A percentile compares a stretch with the other conserved stretches of the same genome.
These are phyloP conservation scores for Rhogogaster chlorosoma DNA, from an alignment of 2,888 invertebrate genomes.

Conservation along the genomic window DNA sequence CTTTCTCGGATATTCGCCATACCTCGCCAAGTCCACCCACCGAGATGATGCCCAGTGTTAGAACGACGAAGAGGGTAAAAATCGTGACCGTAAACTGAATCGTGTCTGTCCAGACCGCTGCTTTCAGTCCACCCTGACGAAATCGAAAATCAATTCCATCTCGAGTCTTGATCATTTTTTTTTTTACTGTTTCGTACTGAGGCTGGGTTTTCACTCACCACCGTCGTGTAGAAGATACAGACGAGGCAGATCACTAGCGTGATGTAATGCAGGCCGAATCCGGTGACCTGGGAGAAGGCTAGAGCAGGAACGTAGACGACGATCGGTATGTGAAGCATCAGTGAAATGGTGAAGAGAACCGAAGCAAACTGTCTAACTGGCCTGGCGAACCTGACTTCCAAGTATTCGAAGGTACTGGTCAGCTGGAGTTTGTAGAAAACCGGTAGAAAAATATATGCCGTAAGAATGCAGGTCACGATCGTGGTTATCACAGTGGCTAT, in stretches of 20 bases:
- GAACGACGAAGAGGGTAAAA: conserved; percentile 80
- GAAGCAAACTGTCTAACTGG: conserved; percentile 82
- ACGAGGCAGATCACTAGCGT: conserved; percentile 85
- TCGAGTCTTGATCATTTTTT: neutral
- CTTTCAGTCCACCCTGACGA: conserved; percentile 81
- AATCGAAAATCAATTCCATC: neutral
- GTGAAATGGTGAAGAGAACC: conserved; percentile 81
- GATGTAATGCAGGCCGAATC: conserved; percentile 83
- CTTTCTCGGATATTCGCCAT: conserved; percentile 80
- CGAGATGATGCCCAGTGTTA: conserved; percentile 80
- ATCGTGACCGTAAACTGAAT: conserved; percentile 81
- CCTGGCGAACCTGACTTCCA: conserved; percentile 83
- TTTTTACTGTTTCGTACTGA: neutral
- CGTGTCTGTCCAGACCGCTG: conserved; percentile 84
- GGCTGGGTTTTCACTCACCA: conserved; percentile 78
- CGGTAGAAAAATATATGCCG: conserved; percentile 79
- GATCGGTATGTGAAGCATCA: conserved; percentile 83
- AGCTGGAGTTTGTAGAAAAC: conserved; percentile 87
- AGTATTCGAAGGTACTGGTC: conserved; percentile 85
- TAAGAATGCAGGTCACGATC: conserved; percentile 68
- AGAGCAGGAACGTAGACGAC: conserved; percentile 86
- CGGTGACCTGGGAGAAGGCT: conserved; percentile 87
- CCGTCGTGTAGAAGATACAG: conserved; percentile 88
- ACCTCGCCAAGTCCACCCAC: conserved; percentile 81
- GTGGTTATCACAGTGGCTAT: conserved; percentile 77